Evolutionary conservation across 2,797 vertebrate genomes (phyloP), one percentile per base, ranked within the genome.

Genomic region (Sternarchorhynchus goeldii): DNA sequence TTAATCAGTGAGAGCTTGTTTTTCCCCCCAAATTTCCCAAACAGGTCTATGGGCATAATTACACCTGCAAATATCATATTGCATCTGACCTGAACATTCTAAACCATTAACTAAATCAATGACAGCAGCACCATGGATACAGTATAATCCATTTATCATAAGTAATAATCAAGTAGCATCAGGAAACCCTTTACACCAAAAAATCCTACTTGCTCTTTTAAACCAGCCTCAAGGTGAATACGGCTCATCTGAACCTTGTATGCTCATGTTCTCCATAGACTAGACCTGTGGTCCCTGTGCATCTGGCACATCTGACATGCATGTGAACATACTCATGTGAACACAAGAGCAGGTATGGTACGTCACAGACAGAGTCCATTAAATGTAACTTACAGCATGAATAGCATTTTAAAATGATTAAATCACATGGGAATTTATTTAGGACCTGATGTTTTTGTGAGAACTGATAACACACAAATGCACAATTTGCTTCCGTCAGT

Each of bases 211-310:
- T 62, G 45, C 29, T 18, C 20, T 39, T 45, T 32, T 25, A 31
- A 39, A 77, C 32, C 31, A 21, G 41, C 12, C 58, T 64, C 36
- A 64, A 78, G 64, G 70, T 69, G 65, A 68, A 32, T 29, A 25
- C 20, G 68, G 50, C 31, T 55, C 20, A 21, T 29, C 6, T 73
- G 55, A 32, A 3, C 1, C 45, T 12, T 50, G 2, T 12, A 50
- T 14, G 8, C 45, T 50, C 45, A 12, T 50, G 45, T 50, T 50
- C 45, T 50, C 45, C 45, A 50, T 14, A 50, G 45, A 50, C 10
- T 12, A 50, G 45, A 50, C 14, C 45, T 50, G 41, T 2, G 45
- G 45, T 50, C 1, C 45, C 45, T 50, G 45, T 12, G 14, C 45
- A 50, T 50, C 10, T 50, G 45, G 45, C 45, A 50, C 45, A 50